phyloP scores from a whole-genome alignment of 1,140 invertebrate species.

The Phymastichus coffea region DNA sequence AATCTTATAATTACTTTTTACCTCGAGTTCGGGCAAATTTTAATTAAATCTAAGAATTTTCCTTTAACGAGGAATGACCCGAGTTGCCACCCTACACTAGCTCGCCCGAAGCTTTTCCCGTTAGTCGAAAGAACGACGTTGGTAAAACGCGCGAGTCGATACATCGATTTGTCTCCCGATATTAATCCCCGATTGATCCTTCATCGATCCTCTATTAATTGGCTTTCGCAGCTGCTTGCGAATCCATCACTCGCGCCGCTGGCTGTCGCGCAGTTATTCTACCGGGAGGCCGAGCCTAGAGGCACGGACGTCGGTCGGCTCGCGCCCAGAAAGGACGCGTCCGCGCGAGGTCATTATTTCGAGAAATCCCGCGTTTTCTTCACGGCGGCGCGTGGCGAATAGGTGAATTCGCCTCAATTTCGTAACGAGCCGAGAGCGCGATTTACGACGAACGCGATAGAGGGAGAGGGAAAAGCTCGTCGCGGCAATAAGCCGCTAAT shows the following conservation, averaged over 20 bases:
- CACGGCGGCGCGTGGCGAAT: no score
- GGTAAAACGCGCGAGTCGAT: slow-evolving; percentile 10
- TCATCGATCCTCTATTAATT: neutral
- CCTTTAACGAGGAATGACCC: slow-evolving; percentile 42
- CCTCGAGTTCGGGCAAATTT: slow-evolving; percentile 49
- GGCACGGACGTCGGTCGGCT: no score
- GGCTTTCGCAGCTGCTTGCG: no score
- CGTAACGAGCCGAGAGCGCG: slow-evolving; percentile 11
- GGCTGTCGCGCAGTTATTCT: no score
- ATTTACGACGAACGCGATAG: slow-evolving; percentile 13
- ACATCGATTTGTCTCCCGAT: slow-evolving; percentile 5
- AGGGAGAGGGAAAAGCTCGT: slow-evolving; percentile 29
- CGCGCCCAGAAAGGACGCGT: no score
- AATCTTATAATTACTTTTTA: slow-evolving; percentile 54
- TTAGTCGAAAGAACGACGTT: slow-evolving; percentile 24
- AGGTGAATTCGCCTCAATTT: slow-evolving; percentile 15
- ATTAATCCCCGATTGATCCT: slow-evolving; percentile 3
- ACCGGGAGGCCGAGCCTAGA: no score
- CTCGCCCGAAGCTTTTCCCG: no score
- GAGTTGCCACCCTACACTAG: no score
- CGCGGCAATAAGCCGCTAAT: slow-evolving; percentile 40
- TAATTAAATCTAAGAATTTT: slow-evolving; percentile 51
- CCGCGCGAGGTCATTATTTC: no score
- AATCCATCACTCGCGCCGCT: no score
- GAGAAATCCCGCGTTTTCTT: no score